Evolutionary conservation across 2,113 vertebrate genomes (phyloP).

Genomic region (Caranx melampygus): DNA sequence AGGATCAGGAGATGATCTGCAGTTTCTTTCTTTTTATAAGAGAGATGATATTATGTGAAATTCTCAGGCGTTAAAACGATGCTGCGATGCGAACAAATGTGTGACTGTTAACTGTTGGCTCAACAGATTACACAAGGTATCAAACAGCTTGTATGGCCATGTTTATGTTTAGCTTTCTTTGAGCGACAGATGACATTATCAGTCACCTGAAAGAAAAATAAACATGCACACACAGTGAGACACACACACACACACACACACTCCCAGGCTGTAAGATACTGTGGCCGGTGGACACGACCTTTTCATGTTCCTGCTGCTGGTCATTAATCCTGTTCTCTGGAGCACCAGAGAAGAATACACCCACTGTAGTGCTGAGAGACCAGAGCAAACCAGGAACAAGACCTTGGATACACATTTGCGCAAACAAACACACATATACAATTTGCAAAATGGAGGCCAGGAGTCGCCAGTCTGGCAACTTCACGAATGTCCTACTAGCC

Average conservation of each 20-base stretch:
- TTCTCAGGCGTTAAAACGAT: not conserved
- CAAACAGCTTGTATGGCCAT: slow-evolving; percentile 41
- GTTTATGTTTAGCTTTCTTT: slow-evolving; percentile 38
- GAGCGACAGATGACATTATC: slow-evolving; percentile 15
- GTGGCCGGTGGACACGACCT: slow-evolving; percentile 60
- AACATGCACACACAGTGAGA: slow-evolving; percentile 8
- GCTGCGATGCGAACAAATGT: slow-evolving; percentile 7
- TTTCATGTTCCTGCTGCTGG: slow-evolving; percentile 56
- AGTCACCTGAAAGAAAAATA: slow-evolving; percentile 20
- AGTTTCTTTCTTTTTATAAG: not conserved
- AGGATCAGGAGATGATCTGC: slow-evolving; percentile 20
- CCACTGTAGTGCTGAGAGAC: slow-evolving; percentile 59
- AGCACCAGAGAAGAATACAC: slow-evolving; percentile 67
- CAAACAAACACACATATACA: slow-evolving; percentile 6
- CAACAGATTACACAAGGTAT: slow-evolving; percentile 15
- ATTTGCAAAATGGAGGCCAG: slow-evolving; percentile 50
- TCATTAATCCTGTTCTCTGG: slow-evolving; percentile 71
- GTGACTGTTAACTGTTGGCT: not conserved
- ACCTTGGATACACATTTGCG: slow-evolving; percentile 40
- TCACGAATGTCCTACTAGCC: slow-evolving; percentile 53
- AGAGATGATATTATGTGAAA: slow-evolving; percentile 17
- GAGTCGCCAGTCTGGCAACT: slow-evolving; percentile 56
- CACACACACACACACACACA: slow-evolving; percentile 30
- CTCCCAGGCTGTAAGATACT: slow-evolving; percentile 53
- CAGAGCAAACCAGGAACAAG: slow-evolving; percentile 65